A percentile compares a stretch with the other conserved stretches of the same genome.
phyloP scores from a whole-genome alignment of 2,888 invertebrate genomes.

The Eristalinus aeneus region DNA sequence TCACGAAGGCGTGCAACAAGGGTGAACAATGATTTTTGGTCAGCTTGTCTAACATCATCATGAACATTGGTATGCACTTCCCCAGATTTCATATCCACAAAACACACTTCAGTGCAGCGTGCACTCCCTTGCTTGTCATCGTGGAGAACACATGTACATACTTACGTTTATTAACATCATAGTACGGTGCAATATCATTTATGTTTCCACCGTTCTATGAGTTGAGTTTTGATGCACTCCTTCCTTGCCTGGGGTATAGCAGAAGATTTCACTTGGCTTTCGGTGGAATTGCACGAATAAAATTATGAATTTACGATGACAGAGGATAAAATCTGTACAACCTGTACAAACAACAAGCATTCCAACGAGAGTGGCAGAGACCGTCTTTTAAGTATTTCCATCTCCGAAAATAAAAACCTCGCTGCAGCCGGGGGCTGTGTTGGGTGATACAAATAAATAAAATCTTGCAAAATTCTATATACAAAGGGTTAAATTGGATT shows the following conservation, averaged over 20 bases:
- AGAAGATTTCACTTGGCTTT: background rate
- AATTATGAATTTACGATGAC: constrained; percentile 28
- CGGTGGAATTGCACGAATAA: constrained; percentile 14
- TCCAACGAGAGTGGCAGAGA: background rate
- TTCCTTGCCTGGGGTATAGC: background rate
- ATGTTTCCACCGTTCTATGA: constrained; percentile 10
- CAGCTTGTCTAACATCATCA: background rate
- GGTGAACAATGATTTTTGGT: constrained; percentile 1
- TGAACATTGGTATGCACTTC: background rate
- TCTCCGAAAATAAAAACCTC: background rate
- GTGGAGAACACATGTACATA: constrained; percentile 14
- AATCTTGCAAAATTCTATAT: background rate
- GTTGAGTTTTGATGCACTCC: background rate
- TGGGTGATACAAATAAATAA: background rate
- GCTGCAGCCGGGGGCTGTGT: background rate
- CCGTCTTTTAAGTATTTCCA: background rate
- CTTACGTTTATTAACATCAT: constrained; percentile 7
- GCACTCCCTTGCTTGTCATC: constrained; percentile 1
- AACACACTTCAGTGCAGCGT: background rate
- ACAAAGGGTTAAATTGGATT: constrained; percentile 5
- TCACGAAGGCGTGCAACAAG: background rate
- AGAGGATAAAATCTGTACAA: background rate
- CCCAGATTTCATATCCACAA: background rate
- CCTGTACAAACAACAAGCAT: background rate
- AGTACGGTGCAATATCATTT: background rate